These are phyloP conservation scores for Troides oblongomaculatus DNA, from an alignment of 2,888 invertebrate genomes.

Conservation along the genomic window DNA sequence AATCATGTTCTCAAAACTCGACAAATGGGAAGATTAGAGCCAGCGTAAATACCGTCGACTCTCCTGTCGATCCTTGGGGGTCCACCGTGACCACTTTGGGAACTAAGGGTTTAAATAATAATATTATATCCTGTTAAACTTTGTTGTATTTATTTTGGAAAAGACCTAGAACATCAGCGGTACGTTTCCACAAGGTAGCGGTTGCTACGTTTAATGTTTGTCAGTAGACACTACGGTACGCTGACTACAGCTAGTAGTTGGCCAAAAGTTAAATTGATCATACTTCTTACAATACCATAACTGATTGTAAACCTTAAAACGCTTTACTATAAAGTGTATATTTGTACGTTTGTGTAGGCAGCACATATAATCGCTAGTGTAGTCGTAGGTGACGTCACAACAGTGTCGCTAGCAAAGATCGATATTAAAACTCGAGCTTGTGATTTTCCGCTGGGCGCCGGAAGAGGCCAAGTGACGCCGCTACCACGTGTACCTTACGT, in stretches of 20 bases:
- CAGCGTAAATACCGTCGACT: too few species aligned
- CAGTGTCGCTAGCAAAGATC: slow-evolving; percentile 57
- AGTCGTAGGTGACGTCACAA: slow-evolving; percentile 65
- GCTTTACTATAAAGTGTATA: slow-evolving; percentile 16
- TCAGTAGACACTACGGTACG: slow-evolving; percentile 57
- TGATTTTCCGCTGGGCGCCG: slow-evolving; percentile 54
- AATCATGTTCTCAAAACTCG: too few species aligned
- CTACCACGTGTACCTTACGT: slow-evolving; percentile 73
- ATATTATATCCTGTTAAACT: too few species aligned
- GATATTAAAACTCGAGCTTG: slow-evolving; percentile 59
- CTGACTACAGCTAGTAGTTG: slow-evolving; percentile 35
- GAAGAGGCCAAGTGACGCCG: slow-evolving; percentile 51
- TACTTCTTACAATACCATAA: slow-evolving; percentile 14
- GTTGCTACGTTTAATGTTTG: slow-evolving; percentile 58
- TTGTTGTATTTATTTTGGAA: slow-evolving; percentile 4
- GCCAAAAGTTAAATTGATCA: slow-evolving; percentile 30
- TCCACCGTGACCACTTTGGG: too few species aligned
- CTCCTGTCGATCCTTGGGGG: too few species aligned
- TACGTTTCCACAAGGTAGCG: slow-evolving; percentile 21
- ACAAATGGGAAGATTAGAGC: too few species aligned
- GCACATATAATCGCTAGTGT: slow-evolving; percentile 20
- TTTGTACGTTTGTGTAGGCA: slow-evolving; percentile 20
- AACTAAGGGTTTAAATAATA: too few species aligned
- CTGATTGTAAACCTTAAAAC: slow-evolving; percentile 32
- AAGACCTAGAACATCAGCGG: slow-evolving; percentile 4